Evolutionary conservation across 2,797 vertebrate genomes (phyloP), one percentile per base, ranked within the genome.

Genomic region (Odontamblyopus rebecca): DNA sequence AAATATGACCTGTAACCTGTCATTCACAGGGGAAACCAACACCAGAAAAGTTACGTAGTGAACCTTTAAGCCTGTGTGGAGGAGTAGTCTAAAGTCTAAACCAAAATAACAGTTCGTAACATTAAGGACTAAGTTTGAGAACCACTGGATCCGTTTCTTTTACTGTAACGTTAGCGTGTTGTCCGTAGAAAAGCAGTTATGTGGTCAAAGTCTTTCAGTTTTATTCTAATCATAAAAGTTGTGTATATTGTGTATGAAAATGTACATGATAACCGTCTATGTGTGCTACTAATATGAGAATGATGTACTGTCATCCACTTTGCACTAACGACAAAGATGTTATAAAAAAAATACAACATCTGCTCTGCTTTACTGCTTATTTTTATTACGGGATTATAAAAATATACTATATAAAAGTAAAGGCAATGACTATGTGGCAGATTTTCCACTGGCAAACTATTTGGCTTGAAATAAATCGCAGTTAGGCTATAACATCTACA

Each of bases 301-400:
- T 56, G 30, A 69, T 29, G 35, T 15, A 74, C 19, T 65, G 60
- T 62, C 35, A 50, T 67, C 76, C 65, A 57, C 79, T 79, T 86
- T 83, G 70, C 79, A 82, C 78, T 71, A 74, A 80, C 68, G 32
- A 78, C 13, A 62, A 48, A 18, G 15, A 69, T 70, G 75, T 79
- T 71, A 75, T 75, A 85, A 86, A 84, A 63, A 63, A 81, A 80
- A 79, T 82, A 38, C 62, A 35, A 62, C 50, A 51, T 61, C 56
- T 51, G 44, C 9, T 0, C 0, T 53, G 23, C 13, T 13, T 80
- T 54, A 19, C 57, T 50, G 73, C 60, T 76, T 15, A 15, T 15
- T 48, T 54, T 69, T 59, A 70, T 54, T 79, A 68, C 19, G 69
- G 16, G 13, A 48, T 54, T 27, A 56, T 18, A 12, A 67, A 48